phyloP scores from a whole-genome alignment of 2,888 invertebrate genomes.

The Trichopoda pennipes region DNA sequence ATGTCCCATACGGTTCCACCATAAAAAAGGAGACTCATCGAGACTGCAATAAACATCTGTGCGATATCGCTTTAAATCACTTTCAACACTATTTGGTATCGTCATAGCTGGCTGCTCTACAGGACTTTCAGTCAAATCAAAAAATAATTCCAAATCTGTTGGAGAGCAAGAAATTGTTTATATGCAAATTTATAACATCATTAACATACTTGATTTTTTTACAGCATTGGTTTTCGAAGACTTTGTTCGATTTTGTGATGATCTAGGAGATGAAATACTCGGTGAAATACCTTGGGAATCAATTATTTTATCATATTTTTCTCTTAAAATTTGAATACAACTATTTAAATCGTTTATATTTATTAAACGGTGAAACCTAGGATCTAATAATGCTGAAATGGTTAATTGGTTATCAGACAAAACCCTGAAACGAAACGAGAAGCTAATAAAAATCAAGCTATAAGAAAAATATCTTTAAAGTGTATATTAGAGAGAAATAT shows the following conservation, averaged over 20 bases:
- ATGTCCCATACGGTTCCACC: conserved; percentile 79
- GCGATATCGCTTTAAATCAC: conserved; percentile 77
- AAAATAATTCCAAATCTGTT: conserved; percentile 77
- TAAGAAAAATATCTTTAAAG: no score
- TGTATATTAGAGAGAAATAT: no score
- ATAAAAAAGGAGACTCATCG: conserved; percentile 79
- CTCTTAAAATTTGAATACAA: conserved; percentile 74
- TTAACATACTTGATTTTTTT: conserved; percentile 67
- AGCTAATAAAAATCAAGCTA: background rate
- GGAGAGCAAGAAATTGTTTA: background rate
- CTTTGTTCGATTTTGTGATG: conserved; percentile 54
- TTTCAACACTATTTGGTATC: conserved; percentile 75
- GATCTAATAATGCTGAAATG: conserved; percentile 79
- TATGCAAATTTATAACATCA: background rate
- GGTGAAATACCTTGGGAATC: conserved; percentile 61
- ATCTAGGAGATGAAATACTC: conserved; percentile 27
- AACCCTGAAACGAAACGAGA: conserved; percentile 69
- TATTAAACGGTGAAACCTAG: conserved; percentile 78
- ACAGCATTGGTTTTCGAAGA: conserved; percentile 39
- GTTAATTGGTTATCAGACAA: conserved; percentile 76
- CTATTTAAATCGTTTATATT: conserved; percentile 74
- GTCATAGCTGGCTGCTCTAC: conserved; percentile 64
- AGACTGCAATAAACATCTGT: conserved; percentile 77
- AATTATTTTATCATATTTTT: conserved; percentile 74
- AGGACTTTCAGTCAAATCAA: conserved; percentile 74